Base-by-base conservation (phyloP, 2,797 vertebrate species). In the Cygnus olor region DNA sequence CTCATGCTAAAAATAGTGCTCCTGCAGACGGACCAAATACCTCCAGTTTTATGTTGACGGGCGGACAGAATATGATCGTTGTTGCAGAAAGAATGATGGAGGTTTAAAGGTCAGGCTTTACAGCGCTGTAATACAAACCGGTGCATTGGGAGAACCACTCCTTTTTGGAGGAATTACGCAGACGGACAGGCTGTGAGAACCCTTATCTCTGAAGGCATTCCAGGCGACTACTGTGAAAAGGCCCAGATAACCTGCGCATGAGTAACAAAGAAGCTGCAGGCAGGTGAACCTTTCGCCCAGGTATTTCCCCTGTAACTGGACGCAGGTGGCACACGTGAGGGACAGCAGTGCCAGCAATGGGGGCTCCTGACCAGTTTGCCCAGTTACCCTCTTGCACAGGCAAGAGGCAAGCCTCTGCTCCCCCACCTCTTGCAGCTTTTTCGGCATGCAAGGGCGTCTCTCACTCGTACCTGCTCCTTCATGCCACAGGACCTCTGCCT, bases 1-100 rank as follows among this genome's bases (percentile, higher is more conserved):
- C 88, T 78, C 56, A 13, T 78, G 61, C 94, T 96, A 94, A 96
- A 95, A 94, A 96, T 95, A 96, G 80, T 6, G 0, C 86, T 94
- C 57, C 71, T 86, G 40, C 65, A 49, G 25, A 74, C 68, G 82
- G 83, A 85, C 77, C 66, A 54, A 93, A 81, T 87, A 40, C 19
- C 30, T 87, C 53, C 47, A 90, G 80, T 89, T 96, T 85, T 94
- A 80, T 61, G 80, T 64, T 1, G 0, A 71, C 47, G 60, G 66
- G 38, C 78, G 44, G 85, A 87, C 36, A 32, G 44, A 45, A 25
- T 57, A 71, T 4, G 8, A 85, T 88, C 69, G 28, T 40, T 68
- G 58, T n/a, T 73, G 44, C 56, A 93, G 83, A 80, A 93, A 76
- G 61, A 93, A 53, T 32, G 36, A 74, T 5, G 44, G 56, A 74